These are phyloP conservation scores for Tachystola acroxantha DNA, from an alignment of 2,888 invertebrate genomes.

Conservation along the genomic window DNA sequence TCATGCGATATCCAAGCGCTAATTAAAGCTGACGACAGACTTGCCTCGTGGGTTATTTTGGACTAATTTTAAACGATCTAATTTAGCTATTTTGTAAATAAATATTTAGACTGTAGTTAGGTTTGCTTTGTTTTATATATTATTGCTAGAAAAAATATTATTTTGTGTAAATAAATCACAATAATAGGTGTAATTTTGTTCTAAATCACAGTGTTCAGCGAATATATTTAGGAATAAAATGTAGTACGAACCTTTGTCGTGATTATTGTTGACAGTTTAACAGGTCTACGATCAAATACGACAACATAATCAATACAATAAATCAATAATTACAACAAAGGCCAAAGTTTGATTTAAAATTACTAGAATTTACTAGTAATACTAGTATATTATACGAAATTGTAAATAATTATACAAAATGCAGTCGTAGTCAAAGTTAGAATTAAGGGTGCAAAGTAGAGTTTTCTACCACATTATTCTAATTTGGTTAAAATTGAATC, in stretches of 20 bases:
- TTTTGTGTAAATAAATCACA: conserved; percentile 13
- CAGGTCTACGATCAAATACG: too few species aligned
- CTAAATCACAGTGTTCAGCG: conserved; percentile 4
- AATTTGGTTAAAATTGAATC: too few species aligned
- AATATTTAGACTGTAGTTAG: background rate
- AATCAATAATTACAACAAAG: background rate
- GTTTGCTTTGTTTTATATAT: background rate
- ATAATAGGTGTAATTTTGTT: conserved; percentile 12
- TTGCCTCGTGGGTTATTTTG: conserved; percentile 4
- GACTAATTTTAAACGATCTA: conserved; percentile 5
- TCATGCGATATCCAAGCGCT: background rate
- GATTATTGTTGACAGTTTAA: background rate
- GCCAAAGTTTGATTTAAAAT: background rate
- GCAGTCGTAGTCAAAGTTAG: background rate
- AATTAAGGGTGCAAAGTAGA: background rate
- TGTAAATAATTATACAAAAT: background rate
- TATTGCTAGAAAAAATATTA: conserved; percentile 2
- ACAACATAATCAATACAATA: background rate
- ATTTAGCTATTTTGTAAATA: background rate
- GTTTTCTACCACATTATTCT: too few species aligned
- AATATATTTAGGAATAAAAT: background rate
- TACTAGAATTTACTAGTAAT: background rate
- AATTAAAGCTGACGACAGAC: conserved; percentile 11
- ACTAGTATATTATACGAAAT: background rate
- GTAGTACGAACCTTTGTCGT: background rate